Conservation (phyloP, 2,888 invertebrate genomes). For the Toxonevra muliebris region DNA sequence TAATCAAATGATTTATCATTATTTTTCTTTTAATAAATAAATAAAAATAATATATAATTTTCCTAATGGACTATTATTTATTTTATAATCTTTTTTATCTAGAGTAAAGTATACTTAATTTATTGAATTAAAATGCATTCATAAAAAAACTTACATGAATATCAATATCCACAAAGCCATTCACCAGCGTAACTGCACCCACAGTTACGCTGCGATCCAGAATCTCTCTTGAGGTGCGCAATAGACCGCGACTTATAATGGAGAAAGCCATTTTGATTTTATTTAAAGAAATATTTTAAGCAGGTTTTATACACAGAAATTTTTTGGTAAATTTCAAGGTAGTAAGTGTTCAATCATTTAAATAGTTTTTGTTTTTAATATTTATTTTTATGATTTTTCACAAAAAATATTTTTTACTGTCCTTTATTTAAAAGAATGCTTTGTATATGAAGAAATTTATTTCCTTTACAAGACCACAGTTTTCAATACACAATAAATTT, state of each 20-base stretch:
- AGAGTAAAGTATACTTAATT: no score
- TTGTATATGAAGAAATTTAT: no score
- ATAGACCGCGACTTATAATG: slow-evolving; percentile 53
- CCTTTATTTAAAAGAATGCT: neutral
- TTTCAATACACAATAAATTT: no score
- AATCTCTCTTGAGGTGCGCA: slow-evolving; percentile 58
- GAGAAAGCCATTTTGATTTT: slow-evolving; percentile 50
- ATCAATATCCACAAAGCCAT: slow-evolving; percentile 40
- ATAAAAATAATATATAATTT: no score
- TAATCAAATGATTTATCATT: no score
- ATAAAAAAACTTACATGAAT: slow-evolving; percentile 39
- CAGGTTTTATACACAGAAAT: slow-evolving; percentile 9
- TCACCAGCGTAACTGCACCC: slow-evolving; percentile 42
- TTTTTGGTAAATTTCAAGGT: slow-evolving; percentile 21
- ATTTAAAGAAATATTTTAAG: slow-evolving; percentile 4
- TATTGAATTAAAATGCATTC: neutral
- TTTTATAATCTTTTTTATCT: no score
- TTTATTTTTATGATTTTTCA: slow-evolving; percentile 1
- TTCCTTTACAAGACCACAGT: no score
- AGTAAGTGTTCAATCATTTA: slow-evolving; percentile 29
- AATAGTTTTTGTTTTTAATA: slow-evolving; percentile 5
- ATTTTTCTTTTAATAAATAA: no score
- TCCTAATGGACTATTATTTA: no score
- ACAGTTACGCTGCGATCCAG: slow-evolving; percentile 55
- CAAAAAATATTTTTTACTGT: no score